Evolutionary conservation across 2,797 vertebrate species (phyloP).

Genomic region (Epinephelus coioides): DNA sequence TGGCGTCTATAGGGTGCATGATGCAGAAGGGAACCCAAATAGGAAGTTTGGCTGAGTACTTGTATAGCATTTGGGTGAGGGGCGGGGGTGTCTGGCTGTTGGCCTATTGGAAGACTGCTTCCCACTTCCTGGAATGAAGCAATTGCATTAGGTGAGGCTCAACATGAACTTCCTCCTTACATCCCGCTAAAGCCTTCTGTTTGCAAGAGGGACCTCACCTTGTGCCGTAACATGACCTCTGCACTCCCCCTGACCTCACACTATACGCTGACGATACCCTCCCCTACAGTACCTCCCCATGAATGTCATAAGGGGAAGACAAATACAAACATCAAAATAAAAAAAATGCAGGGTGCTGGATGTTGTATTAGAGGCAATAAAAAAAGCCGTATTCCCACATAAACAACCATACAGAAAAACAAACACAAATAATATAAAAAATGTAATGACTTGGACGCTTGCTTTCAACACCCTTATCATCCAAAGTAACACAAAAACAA

Average conservation of each 20-base stretch:
- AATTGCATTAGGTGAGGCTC: conserved; percentile 73
- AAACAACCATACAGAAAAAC: conserved; percentile 56
- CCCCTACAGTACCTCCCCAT: conserved; percentile 18
- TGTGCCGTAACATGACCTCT: conserved; percentile 48
- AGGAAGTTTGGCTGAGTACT: conserved; percentile 64
- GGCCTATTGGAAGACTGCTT: conserved; percentile 83
- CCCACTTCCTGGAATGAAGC: conserved; percentile 77
- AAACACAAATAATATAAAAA: conserved; percentile 56
- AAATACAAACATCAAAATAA: conserved; percentile 51
- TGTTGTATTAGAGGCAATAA: conserved; percentile 60
- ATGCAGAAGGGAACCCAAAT: conserved; percentile 47
- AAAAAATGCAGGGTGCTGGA: conserved; percentile 50
- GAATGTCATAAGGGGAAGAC: conserved; percentile 52
- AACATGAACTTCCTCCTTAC: conserved; percentile 34
- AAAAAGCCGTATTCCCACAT: conserved; percentile 68
- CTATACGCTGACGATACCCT: conserved; percentile 25
- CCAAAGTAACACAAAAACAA: conserved; percentile 76
- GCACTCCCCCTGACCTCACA: conserved; percentile 38
- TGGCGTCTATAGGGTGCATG: conserved; percentile 27
- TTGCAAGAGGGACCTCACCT: conserved; percentile 24
- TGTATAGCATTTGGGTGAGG: conserved; percentile 49
- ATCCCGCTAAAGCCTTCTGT: conserved; percentile 8
- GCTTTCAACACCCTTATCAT: conserved; percentile 79
- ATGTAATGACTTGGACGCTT: conserved; percentile 76
- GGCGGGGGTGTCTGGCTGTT: conserved; percentile 55